Conservation (phyloP, 2,797 vertebrate genomes). For the Microctenopoma stevenorrisi region DNA sequence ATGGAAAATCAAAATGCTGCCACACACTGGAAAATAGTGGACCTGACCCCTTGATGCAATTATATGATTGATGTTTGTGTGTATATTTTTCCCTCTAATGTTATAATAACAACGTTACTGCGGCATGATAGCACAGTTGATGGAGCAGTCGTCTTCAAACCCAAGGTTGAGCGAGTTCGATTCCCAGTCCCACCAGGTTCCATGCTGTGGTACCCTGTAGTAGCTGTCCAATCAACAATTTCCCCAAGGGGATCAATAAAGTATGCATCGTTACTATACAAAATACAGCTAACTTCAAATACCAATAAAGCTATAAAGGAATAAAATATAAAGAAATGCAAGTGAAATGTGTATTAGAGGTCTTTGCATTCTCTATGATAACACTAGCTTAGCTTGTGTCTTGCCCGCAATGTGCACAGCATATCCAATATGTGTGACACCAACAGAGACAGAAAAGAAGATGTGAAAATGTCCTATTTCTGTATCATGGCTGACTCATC, state of each 20-base stretch:
- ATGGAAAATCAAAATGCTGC: constrained; percentile 62
- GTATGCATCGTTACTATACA: no score
- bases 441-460: constrained; percentile 12
- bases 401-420: constrained; percentile 18
- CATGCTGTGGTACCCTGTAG: no score
- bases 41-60: constrained; percentile 41
- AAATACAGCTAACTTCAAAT: constrained; percentile 22
- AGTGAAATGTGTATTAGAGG: constrained; percentile 17
- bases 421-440: constrained; percentile 44
- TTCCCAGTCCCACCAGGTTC: no score
- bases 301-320: constrained; percentile 13
- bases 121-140: no score
- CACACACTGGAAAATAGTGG: constrained; percentile 31
- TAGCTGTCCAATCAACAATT: no score
- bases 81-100: constrained; percentile 25
- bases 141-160: no score
- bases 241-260: no score
- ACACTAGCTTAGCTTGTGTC: constrained; percentile 30
- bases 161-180: no score
- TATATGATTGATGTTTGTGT: constrained; percentile 59
- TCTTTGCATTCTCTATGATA: constrained; percentile 5
- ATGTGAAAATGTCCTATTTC: constrained; percentile 57
- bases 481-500: constrained; percentile 65
- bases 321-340: constrained; percentile 11
- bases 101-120: neutral